These are phyloP conservation scores for Leptinotarsa juncta DNA, from an alignment of 2,888 invertebrate genomes.

Conservation along the genomic window DNA sequence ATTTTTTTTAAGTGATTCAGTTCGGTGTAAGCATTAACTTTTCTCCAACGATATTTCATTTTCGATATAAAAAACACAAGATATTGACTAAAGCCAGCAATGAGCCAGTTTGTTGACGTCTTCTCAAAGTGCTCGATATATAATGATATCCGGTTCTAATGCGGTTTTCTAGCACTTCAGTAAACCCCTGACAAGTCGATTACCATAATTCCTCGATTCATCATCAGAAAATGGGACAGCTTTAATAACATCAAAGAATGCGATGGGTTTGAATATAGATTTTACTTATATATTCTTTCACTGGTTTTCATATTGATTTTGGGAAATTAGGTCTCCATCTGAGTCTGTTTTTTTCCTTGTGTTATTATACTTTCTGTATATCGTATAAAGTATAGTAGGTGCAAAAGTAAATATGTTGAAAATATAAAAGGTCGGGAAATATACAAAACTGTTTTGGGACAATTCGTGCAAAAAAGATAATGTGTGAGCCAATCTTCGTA, in stretches of 20 bases:
- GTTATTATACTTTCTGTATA: too few species aligned
- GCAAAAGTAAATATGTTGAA: too few species aligned
- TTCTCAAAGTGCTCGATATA: constrained; percentile 38
- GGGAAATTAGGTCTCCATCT: not conserved
- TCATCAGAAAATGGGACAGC: constrained; percentile 42
- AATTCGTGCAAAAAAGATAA: too few species aligned
- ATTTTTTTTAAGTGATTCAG: too few species aligned
- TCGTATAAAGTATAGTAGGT: too few species aligned
- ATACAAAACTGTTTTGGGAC: too few species aligned
- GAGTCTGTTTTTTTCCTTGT: too few species aligned
- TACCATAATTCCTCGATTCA: constrained; percentile 52
- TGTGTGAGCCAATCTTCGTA: too few species aligned
- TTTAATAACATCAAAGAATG: constrained; percentile 29
- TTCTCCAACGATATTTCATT: too few species aligned
- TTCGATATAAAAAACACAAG: too few species aligned
- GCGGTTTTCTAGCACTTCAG: constrained; percentile 51
- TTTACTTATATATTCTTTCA: constrained; percentile 23
- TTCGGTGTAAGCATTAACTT: too few species aligned
- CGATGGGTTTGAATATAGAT: constrained; percentile 25
- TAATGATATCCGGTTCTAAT: constrained; percentile 51
- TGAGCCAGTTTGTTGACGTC: not conserved
- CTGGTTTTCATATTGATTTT: not conserved
- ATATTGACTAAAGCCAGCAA: not conserved
- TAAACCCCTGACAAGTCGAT: constrained; percentile 50
- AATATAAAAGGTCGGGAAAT: too few species aligned